Evolutionary conservation across 2,888 invertebrate species (phyloP).

Genomic region (Stomorhina lunata): DNA sequence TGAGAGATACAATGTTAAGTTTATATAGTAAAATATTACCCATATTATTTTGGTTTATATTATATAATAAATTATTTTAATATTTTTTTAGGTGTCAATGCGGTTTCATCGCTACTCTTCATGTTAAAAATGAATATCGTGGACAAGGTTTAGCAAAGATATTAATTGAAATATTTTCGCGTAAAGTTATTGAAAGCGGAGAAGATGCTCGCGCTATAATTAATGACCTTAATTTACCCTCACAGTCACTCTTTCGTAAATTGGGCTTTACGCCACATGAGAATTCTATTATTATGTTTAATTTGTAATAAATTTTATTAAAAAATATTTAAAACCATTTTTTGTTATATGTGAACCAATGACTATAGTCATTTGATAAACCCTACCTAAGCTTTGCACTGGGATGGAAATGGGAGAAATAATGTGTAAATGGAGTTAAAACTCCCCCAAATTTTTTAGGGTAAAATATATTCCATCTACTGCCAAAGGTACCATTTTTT

Average conservation of each 20-base stretch:
- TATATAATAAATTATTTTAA: neutral
- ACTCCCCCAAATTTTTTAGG: too few species aligned
- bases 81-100: constrained; percentile 67
- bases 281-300: constrained; percentile 38
- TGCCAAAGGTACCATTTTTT: too few species aligned
- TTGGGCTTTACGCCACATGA: constrained; percentile 69
- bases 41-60: too few species aligned
- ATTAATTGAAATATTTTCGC: constrained; percentile 68
- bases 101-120: constrained; percentile 71
- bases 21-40: too few species aligned
- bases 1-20: too few species aligned
- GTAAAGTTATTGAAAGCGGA: constrained; percentile 61
- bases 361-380: too few species aligned
- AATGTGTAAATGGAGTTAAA: too few species aligned
- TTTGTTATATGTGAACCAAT: too few species aligned
- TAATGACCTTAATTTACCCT: constrained; percentile 65
- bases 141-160: constrained; percentile 69
- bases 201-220: constrained; percentile 70
- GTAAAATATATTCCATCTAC: too few species aligned
- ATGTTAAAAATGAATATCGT: constrained; percentile 68
- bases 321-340: too few species aligned
- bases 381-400: too few species aligned
- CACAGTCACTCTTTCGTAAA: constrained; percentile 69
- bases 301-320: neutral
- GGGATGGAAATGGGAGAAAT: too few species aligned